These are phyloP conservation scores for Eumeta japonica DNA, from an alignment of 1,140 invertebrate genomes.

Conservation along the genomic window DNA sequence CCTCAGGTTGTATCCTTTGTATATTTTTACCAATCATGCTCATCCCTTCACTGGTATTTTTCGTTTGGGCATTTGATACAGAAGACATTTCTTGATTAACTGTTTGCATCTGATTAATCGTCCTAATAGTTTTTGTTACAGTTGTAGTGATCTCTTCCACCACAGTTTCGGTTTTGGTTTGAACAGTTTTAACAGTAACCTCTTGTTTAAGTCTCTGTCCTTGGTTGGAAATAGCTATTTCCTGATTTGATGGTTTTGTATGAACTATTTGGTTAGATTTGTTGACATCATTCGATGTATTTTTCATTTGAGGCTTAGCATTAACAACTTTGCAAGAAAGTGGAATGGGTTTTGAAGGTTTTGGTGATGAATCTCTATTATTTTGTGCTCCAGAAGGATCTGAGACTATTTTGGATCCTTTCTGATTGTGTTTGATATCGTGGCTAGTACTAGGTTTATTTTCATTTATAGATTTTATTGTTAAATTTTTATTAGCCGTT, in stretches of 20 bases:
- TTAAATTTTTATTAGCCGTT: conserved; percentile 10
- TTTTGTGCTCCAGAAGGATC: background rate
- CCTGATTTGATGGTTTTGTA: background rate
- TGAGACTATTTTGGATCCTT: background rate
- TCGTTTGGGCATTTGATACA: too few species aligned
- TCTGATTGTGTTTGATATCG: background rate
- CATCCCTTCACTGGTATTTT: conserved; percentile 19
- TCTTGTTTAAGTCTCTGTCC: conserved; percentile 34
- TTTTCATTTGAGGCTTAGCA: background rate
- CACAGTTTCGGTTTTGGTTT: conserved; percentile 41
- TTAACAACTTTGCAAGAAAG: background rate
- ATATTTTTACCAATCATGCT: background rate
- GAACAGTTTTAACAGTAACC: conserved; percentile 40
- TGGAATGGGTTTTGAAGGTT: background rate
- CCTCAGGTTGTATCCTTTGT: background rate
- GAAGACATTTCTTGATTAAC: conserved; percentile 14
- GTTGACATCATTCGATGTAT: background rate
- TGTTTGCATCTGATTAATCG: conserved; percentile 26
- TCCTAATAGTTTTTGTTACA: conserved; percentile 47
- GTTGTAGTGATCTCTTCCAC: conserved; percentile 50
- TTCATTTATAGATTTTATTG: conserved; percentile 14
- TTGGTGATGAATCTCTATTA: background rate
- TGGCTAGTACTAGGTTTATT: background rate
- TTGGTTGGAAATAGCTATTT: conserved; percentile 5
- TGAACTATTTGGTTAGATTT: background rate